Base-by-base conservation (phyloP, 2,113 vertebrate genomes). In the Motacilla tschutschensis region DNA sequence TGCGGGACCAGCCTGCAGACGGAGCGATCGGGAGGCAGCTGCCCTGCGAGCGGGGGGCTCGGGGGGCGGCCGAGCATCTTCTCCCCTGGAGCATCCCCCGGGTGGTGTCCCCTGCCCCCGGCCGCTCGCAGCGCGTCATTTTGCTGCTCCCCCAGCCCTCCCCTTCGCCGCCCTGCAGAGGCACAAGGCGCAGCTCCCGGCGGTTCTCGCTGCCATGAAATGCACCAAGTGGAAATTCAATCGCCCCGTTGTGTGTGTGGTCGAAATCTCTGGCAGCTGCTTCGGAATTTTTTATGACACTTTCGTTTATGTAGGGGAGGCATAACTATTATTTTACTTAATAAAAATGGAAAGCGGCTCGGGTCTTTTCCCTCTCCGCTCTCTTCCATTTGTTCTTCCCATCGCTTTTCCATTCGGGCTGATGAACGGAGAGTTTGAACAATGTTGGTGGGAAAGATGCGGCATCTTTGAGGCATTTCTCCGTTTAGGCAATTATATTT, bases 261-360 rank as follows among this genome's bases (percentile, higher is more conserved):
- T 96, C 96, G 79, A 93, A 92, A 93, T 94, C 91, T 84, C 93
- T 85, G 87, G 95, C 95, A 96, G 95, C 93, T 96, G 95, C 78
- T 94, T 89, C 67, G 82, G 92, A 91, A 94, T 94, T 95, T 93
- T 95, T 95, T 95, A 93, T 91, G 93, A 91, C 94, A 93, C 92
- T 92, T 94, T 87, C 84, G 85, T 91, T 95, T 91, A 92, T 87
- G 85, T 89, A 89, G 80, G 69, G 87, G 84, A 95, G 84, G 88
- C 88, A 92, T 73, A 88, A 91, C 91, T 88, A 94, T 95, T 95
- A 91, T 95, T 90, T 96, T 94, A 88, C 91, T 90, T 92, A 89
- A 94, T 94, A 92, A 91, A 93, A 92, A 67, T 53, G 86, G 66
- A 92, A 80, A 90, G 78, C 62, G 63, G 71, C n/a, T 79, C 47